Percentiles rank a stretch among this genome's conserved stretches.
These are phyloP conservation scores for Stenichneumon culpator DNA, from an alignment of 2,888 invertebrate species.

Conservation along the genomic window DNA sequence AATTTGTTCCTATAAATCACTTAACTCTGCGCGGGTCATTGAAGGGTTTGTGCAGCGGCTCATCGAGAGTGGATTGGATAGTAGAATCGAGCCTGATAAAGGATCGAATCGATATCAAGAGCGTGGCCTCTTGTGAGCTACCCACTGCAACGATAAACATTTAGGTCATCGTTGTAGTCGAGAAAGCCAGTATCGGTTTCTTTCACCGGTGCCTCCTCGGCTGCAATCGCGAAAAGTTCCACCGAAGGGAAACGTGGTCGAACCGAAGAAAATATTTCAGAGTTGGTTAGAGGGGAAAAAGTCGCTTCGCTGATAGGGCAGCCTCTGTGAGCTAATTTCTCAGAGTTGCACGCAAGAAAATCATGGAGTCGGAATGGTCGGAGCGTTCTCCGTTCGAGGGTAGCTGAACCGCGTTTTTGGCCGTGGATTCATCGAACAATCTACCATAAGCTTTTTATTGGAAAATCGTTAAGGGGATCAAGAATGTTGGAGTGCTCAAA, in stretches of 20 bases:
- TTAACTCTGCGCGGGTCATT: not conserved
- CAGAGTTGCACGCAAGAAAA: slow-evolving; percentile 1
- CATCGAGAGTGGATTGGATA: not conserved
- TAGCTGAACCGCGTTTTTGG: not conserved
- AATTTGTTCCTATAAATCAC: not conserved
- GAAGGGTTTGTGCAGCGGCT: not conserved
- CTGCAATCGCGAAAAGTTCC: slow-evolving; percentile 24
- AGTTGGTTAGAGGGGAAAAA: slow-evolving; percentile 4
- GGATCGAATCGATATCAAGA: slow-evolving; percentile 57
- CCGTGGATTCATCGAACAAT: slow-evolving; percentile 66
- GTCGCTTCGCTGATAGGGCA: not conserved
- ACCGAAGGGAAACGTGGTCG: slow-evolving; percentile 8
- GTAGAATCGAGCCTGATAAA: slow-evolving; percentile 25
- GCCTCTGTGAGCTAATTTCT: slow-evolving; percentile 4
- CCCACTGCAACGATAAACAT: slow-evolving; percentile 65
- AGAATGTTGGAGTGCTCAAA: not conserved
- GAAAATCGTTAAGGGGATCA: slow-evolving; percentile 74
- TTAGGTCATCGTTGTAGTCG: slow-evolving; percentile 54
- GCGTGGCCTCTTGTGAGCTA: slow-evolving; percentile 49
- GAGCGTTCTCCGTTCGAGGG: not conserved
- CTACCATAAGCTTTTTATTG: slow-evolving; percentile 78
- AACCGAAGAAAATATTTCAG: not conserved
- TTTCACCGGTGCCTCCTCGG: not conserved
- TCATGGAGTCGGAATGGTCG: not conserved
- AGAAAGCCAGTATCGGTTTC: slow-evolving; percentile 33